Evolutionary conservation across 2,888 invertebrate species (phyloP), one percentile per base, ranked within the genome.

Genomic region (Drosophila mettleri): DNA sequence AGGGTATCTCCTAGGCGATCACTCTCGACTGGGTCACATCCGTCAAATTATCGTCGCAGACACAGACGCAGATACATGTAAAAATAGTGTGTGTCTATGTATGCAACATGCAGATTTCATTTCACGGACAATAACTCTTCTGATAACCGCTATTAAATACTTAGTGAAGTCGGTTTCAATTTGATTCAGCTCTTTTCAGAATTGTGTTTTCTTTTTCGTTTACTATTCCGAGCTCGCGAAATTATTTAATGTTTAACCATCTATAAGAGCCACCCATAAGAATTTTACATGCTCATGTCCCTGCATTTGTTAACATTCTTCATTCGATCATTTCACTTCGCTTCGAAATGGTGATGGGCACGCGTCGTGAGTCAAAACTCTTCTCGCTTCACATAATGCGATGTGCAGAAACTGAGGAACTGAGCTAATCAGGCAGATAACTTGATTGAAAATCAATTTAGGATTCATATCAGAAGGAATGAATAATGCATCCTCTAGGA

Each of bases 121-220:
- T 53, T 63, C 54, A 69, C 54, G 73, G 73, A 14, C 29, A 20
- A 34, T 72, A 65, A 18, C 22, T 64, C 29, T 18, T 20, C n/a
- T 64, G 41, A 48, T 49, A 49, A 49, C 38, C 20, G 36, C 49
- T 31, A 49, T 70, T 71, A 54, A 43, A 48, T 71, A 63, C 20
- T 68, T 49, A 48, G n/a, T 9, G 14, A 16, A 24, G 33, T 34
- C 9, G 14, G 10, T 22, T 49, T 38, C 27, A 51, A 38, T 60
- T 34, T 48, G 7, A 22, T 14, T 29, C 14, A 7, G 48, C 22
- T 51, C 27, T 16, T 36, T 27, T 36, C 18, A 29, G 22, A 36
- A 20, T 8, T 18, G 24, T 45, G 29, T 29, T 31, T 3, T 7
- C 6, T n/a, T 20, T 18, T n/a, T 18, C 18, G 8, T 34, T 34